A percentile compares a stretch with the other conserved stretches of the same genome.
These are phyloP conservation scores for Urophycis tenuis DNA, from an alignment of 2,797 vertebrate genomes.

Conservation along the genomic window DNA sequence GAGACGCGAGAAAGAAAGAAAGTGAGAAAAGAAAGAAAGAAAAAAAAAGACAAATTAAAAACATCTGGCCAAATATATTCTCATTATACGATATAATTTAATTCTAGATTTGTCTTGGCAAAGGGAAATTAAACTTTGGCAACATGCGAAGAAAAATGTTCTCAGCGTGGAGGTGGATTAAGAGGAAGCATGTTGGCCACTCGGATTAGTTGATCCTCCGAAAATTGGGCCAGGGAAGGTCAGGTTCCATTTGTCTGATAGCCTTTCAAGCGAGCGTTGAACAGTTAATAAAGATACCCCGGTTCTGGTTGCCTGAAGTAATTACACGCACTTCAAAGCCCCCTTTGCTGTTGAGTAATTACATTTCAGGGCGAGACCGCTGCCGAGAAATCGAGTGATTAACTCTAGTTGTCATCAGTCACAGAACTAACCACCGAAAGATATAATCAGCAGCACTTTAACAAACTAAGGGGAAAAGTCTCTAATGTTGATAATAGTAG, in stretches of 20 bases:
- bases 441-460: background rate
- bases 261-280: slow-evolving; percentile 44
- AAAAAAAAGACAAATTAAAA: background rate
- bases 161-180: slow-evolving; percentile 25
- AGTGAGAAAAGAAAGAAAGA: background rate
- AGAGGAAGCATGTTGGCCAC: slow-evolving; percentile 44
- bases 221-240: slow-evolving; percentile 42
- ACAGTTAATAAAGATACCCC: slow-evolving; percentile 52
- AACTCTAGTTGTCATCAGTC: slow-evolving; percentile 20
- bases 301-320: slow-evolving; percentile 47
- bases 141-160: slow-evolving; percentile 12
- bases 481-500: too few species aligned
- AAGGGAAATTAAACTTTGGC: slow-evolving; percentile 28
- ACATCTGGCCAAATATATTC: background rate
- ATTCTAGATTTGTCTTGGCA: background rate
- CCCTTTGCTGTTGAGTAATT: slow-evolving; percentile 45
- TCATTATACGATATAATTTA: background rate
- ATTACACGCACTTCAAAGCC: slow-evolving; percentile 58
- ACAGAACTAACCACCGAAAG: background rate
- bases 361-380: slow-evolving; percentile 27
- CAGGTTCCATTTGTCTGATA: slow-evolving; percentile 54
- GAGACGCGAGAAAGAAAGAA: background rate
- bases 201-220: slow-evolving; percentile 43
- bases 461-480: background rate
- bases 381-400: slow-evolving; percentile 33